A percentile compares a stretch with the other conserved stretches of the same genome.
These are phyloP conservation scores for Temnopleurus reevesii DNA, from an alignment of 53 echinoderm and acorn worm genomes.

Conservation along the genomic window DNA sequence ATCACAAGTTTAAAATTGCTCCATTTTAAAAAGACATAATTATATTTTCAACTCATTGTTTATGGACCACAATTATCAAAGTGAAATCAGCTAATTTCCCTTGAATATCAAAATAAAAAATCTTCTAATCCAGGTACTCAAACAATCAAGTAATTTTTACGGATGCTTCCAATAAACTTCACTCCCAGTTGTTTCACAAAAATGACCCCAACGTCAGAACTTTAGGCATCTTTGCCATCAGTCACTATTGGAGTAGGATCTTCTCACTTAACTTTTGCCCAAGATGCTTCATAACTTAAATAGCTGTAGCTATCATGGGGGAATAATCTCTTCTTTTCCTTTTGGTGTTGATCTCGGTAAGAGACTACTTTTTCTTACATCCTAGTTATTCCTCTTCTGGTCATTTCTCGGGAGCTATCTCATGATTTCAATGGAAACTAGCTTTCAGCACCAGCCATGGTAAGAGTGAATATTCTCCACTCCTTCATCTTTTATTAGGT, in stretches of 20 bases:
- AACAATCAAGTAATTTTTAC: not conserved
- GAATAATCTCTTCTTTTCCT: too few relatives aligned
- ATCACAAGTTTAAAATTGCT: too few relatives aligned
- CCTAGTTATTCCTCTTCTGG: too few relatives aligned
- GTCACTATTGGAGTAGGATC: not conserved
- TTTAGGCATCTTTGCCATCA: not conserved
- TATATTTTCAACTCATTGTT: too few relatives aligned
- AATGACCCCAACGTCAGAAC: not conserved
- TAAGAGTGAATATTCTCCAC: too few relatives aligned
- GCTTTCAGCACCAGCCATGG: not conserved
- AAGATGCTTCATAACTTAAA: too few relatives aligned
- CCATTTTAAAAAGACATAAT: too few relatives aligned
- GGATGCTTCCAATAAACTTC: not conserved
- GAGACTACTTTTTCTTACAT: too few relatives aligned
- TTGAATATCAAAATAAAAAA: not conserved
- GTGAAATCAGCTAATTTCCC: not conserved
- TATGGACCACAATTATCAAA: not conserved
- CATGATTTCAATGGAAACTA: not conserved
- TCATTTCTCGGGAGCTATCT: not conserved
- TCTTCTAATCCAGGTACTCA: not conserved
- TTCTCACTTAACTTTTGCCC: too few relatives aligned
- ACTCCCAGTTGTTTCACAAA: not conserved
- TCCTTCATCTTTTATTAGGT: too few relatives aligned
- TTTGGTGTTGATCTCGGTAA: too few relatives aligned
- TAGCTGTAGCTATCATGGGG: too few relatives aligned